Evolutionary conservation across 2,888 invertebrate genomes (phyloP).

Genomic region (Trissolcus brochymenae): DNA sequence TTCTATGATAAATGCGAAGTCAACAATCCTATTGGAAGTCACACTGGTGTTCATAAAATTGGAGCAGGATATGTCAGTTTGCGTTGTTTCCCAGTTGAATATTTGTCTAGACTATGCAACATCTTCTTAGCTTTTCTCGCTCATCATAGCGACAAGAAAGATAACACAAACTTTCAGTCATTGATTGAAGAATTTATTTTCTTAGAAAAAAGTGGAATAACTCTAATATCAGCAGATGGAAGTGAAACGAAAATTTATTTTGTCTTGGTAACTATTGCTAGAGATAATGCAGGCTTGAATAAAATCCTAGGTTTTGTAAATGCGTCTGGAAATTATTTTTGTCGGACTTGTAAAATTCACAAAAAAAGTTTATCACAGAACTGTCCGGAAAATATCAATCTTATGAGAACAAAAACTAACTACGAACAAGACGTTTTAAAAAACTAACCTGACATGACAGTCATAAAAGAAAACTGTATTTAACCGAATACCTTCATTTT

Average conservation of each 20-base stretch:
- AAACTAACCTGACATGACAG: not conserved
- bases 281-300: constrained; percentile 46
- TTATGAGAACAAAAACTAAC: not conserved
- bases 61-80: constrained; percentile 1
- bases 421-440: not conserved
- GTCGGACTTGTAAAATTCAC: constrained; percentile 23
- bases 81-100: constrained; percentile 1
- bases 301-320: constrained; percentile 36
- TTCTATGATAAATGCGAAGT: constrained; percentile 2
- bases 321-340: constrained; percentile 16
- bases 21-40: constrained; percentile 1
- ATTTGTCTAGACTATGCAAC: not conserved
- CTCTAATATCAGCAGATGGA: constrained; percentile 13
- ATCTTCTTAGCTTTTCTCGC: constrained; percentile 10
- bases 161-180: not conserved
- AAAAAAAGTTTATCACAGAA: not conserved
- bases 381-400: not conserved
- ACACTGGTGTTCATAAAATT: constrained; percentile 3
- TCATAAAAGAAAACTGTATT: constrained; percentile 17
- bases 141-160: not conserved
- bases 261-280: constrained; percentile 25
- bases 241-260: constrained; percentile 34
- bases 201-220: constrained; percentile 41
- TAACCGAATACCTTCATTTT: constrained; percentile 12
- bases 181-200: constrained; percentile 31